Evolutionary conservation across 2,113 vertebrate genomes (phyloP).

Genomic region (Shinisaurus crocodilurus): DNA sequence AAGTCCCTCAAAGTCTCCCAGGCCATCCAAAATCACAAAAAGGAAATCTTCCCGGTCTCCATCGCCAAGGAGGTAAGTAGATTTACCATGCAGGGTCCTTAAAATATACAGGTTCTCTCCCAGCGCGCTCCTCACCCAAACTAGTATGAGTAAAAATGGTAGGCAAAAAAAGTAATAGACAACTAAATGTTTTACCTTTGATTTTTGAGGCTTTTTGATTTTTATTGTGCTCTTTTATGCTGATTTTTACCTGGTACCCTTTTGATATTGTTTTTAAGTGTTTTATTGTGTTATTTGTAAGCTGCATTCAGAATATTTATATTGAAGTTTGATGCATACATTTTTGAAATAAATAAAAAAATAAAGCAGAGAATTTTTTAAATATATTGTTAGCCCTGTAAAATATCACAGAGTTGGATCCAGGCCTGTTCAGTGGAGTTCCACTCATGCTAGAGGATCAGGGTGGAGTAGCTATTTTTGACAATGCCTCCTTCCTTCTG

Average conservation of each 20-base stretch:
- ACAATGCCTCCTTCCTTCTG: background rate
- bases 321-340: background rate
- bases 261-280: background rate
- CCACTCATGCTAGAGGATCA: background rate
- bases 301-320: background rate
- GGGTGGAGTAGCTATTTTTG: background rate
- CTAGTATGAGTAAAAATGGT: background rate
- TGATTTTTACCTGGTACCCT: background rate
- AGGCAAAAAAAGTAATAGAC: background rate
- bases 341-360: background rate
- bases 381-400: background rate
- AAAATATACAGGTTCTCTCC: background rate
- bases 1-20: constrained; percentile 84
- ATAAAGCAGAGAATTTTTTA: background rate
- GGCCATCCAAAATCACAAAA: constrained; percentile 83
- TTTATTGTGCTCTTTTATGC: background rate
- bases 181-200: background rate
- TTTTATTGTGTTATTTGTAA: too few relatives aligned
- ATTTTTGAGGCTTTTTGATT: background rate
- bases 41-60: constrained; percentile 86
- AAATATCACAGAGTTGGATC: background rate
- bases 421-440: background rate
- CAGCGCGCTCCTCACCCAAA: background rate
- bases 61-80: constrained; percentile 85
- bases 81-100: background rate